Evolutionary conservation across 2,888 invertebrate genomes (phyloP), one percentile per base, ranked within the genome.

Genomic region (Argyresthia goedartella): DNA sequence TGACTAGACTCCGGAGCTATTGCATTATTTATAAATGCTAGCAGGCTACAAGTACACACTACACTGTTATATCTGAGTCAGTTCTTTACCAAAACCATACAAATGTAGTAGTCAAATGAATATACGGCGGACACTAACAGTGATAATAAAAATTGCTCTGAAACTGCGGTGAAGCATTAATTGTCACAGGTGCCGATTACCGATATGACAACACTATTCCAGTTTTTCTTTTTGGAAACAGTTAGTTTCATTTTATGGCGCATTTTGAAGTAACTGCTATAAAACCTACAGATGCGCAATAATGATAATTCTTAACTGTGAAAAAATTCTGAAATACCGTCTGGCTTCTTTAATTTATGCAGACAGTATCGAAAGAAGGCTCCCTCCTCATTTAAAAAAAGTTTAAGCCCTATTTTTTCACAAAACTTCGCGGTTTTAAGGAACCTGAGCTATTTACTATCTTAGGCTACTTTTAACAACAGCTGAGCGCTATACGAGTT

Each of bases 171-270:
- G 53, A 54, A 58, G 67, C 69, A 75, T 78, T 78, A 76, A 78
- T 78, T 73, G 78, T 74, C 69, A 52, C 77, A 75, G 78, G 79
- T 78, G 76, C 71, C 71, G 76, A 76, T 76, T 75, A 73, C 71
- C 66, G 63, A 52, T 59, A 54, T 63, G 59, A 66, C 61, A 60
- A 25, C 61, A 65, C 62, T 64, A 62, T 66, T 44, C 14, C 44
- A 44, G 14, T 44, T 11, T 33, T 25, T 10, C 11, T 33, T 33
- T 46, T 33, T 46, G 25, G 4, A 16, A n/a, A n/a, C n/a, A n/a
- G n/a, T n/a, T 1, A 1, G 25, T 33, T 46, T 9, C 8, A 25
- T 33, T 33, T 46, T 46, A 39, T 11, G 10, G 9, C 10, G 39
- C 39, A 6, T 39, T 39, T 39, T 11, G n/a, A 39, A 39, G 39